These are phyloP conservation scores for Leptocoma aspasia DNA, from an alignment of 2,113 vertebrate genomes.

Conservation along the genomic window DNA sequence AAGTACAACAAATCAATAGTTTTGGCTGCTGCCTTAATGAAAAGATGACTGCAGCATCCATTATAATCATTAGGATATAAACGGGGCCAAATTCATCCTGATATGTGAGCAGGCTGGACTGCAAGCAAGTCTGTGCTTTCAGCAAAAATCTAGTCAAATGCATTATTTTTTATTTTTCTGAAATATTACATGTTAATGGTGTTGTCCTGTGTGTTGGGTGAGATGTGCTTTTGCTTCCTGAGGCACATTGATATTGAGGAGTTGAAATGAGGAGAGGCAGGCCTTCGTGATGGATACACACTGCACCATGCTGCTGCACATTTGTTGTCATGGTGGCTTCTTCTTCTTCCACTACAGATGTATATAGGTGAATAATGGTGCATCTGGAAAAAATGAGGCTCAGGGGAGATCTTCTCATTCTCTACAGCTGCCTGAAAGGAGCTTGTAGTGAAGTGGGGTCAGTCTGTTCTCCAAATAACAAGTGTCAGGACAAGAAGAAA, in stretches of 20 bases:
- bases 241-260: fast-evolving
- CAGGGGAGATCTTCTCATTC: neutral
- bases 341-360: neutral
- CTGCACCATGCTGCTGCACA: fast-evolving
- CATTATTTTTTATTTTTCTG: neutral
- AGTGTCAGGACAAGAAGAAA: neutral
- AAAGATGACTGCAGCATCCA: conserved; percentile 37
- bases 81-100: conserved; percentile 19
- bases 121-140: neutral
- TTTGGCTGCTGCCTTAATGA: conserved; percentile 52
- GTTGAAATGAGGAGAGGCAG: neutral
- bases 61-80: conserved; percentile 45
- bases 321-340: neutral
- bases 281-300: neutral
- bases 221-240: neutral
- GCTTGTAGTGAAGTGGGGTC: neutral
- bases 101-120: neutral
- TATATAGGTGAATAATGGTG: neutral
- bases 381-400: neutral
- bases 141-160: neutral
- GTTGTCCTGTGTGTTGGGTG: neutral
- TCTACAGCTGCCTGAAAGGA: neutral
- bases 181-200: neutral
- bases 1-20: conserved; percentile 54
- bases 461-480: neutral